These are phyloP conservation scores for Nettapus auritus DNA, from an alignment of 2,113 vertebrate species.

Conservation along the genomic window DNA sequence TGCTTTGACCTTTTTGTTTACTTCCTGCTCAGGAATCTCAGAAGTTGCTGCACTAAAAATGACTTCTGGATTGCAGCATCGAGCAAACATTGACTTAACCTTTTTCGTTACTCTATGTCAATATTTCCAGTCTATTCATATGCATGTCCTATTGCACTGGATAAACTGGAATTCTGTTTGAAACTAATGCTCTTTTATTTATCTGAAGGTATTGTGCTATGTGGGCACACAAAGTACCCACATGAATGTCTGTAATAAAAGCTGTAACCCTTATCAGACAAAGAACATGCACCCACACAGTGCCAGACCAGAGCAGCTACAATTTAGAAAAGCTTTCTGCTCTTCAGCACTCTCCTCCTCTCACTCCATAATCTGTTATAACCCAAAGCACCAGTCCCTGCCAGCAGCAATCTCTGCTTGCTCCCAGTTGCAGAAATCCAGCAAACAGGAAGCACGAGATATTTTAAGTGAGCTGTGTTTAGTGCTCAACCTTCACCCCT, in stretches of 20 bases:
- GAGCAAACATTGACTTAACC: slow-evolving; percentile 78
- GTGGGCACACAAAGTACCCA: background rate
- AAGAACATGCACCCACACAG: background rate
- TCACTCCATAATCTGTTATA: background rate
- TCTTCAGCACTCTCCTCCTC: background rate
- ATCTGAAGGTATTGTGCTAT: background rate
- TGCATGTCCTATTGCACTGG: slow-evolving; percentile 34
- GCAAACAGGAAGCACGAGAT: background rate
- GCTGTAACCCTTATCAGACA: background rate
- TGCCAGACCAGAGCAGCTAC: accelerated
- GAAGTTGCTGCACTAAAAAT: slow-evolving; percentile 28
- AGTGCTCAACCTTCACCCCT: background rate
- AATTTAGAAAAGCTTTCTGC: background rate
- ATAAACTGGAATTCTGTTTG: background rate
- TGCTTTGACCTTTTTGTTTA: slow-evolving; percentile 77
- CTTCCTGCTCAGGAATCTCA: slow-evolving; percentile 35
- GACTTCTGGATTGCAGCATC: slow-evolving; percentile 28
- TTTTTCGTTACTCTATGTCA: slow-evolving; percentile 57
- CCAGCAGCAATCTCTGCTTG: accelerated
- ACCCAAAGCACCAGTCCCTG: background rate
- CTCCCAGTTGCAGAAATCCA: background rate
- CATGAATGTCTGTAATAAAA: background rate
- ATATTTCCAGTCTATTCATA: slow-evolving; percentile 51
- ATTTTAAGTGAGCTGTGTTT: background rate
- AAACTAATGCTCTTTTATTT: slow-evolving; percentile 40